Percentiles rank a stretch among this genome's conserved stretches.
Conservation (phyloP, 2,113 vertebrate species). For the Poeciliopsis occidentalis region DNA sequence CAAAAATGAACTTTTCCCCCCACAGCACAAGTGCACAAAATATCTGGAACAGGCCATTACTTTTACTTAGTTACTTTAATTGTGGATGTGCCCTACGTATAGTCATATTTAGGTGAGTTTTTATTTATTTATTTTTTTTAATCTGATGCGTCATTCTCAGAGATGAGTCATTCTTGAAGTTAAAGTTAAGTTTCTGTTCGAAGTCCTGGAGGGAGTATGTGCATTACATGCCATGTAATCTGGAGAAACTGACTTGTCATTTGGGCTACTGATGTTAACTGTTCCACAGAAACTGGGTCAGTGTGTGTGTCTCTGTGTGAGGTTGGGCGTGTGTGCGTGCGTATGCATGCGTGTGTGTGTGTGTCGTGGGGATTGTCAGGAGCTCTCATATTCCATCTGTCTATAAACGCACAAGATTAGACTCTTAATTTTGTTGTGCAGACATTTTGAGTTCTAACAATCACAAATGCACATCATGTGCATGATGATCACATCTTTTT, state of each 20-base stretch:
- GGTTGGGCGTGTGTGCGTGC: no score
- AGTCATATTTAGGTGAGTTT: no score
- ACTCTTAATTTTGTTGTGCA: conserved; percentile 34
- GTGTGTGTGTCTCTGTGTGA: conserved; percentile 16
- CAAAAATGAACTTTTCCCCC: no score
- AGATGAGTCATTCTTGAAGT: conserved; percentile 1
- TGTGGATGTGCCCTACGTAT: not conserved
- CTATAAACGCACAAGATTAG: conserved; percentile 49
- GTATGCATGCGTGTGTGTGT: no score
- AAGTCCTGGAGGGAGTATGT: not conserved
- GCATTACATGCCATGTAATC: conserved; percentile 30
- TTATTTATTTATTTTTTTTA: no score
- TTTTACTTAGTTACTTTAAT: no score
- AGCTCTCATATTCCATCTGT: conserved; percentile 57
- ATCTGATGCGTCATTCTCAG: not conserved
- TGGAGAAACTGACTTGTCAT: conserved; percentile 7
- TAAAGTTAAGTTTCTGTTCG: not conserved
- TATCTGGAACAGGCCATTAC: no score
- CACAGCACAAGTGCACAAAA: no score
- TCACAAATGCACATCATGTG: conserved; percentile 27
- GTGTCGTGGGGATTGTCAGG: conserved; percentile 27
- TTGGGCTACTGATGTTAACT: conserved; percentile 19
- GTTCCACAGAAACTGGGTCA: conserved; percentile 56
- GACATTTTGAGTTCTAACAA: conserved; percentile 35
- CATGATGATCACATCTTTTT: conserved; percentile 43